Evolutionary conservation across 2,888 invertebrate genomes (phyloP).

Genomic region (Mesochorus sp.): DNA sequence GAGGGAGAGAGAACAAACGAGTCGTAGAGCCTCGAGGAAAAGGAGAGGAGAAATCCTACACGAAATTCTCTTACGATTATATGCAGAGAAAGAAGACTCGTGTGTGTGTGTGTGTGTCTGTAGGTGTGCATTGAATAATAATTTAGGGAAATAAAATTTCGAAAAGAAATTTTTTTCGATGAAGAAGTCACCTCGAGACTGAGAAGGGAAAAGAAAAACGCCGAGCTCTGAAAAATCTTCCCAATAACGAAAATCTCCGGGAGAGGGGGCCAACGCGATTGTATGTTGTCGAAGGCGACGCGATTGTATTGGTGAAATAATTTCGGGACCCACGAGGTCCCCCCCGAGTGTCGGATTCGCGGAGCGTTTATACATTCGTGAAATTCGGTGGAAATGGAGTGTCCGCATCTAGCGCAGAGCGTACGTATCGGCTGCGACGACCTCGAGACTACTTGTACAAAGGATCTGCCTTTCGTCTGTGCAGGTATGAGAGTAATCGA

Average conservation of each 20-base stretch:
- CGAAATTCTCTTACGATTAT: not conserved
- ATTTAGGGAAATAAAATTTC: not conserved
- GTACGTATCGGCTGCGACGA: conserved; percentile 81
- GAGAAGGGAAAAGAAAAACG: not conserved
- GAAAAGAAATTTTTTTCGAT: not conserved
- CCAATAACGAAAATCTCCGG: too few relatives aligned
- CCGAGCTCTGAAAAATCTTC: not conserved
- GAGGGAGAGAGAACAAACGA: not conserved
- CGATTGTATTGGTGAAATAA: conserved; percentile 47
- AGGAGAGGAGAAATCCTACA: not conserved
- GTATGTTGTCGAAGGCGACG: too few relatives aligned
- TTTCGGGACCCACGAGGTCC: conserved; percentile 72
- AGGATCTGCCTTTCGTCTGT: conserved; percentile 84
- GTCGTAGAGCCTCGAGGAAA: not conserved
- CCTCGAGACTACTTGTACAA: conserved; percentile 81
- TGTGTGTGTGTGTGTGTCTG: conserved; percentile 6
- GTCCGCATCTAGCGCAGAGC: conserved; percentile 87
- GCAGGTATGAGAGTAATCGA: conserved; percentile 83
- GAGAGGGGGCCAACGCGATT: too few relatives aligned
- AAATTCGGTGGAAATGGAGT: conserved; percentile 85
- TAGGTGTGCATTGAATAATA: not conserved
- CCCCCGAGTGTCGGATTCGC: conserved; percentile 61
- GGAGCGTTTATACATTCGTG: conserved; percentile 45
- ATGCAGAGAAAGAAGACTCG: too few relatives aligned
- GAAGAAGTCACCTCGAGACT: not conserved